Evolutionary conservation across 2,888 invertebrate species (phyloP).

Genomic region (Drosophila merina): DNA sequence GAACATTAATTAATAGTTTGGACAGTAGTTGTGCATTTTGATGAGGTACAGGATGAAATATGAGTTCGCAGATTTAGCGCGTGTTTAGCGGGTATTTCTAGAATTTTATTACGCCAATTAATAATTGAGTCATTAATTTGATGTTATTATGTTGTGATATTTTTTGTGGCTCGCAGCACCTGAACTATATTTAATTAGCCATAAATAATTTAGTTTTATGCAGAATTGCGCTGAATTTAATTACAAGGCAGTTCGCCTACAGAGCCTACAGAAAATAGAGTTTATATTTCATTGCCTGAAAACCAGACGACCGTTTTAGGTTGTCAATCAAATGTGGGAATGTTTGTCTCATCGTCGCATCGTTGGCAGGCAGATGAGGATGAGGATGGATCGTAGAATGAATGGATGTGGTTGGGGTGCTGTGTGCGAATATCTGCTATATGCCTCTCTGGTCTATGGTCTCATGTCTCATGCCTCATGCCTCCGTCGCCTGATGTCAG

Average conservation of each 20-base stretch:
- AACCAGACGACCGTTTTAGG: conserved; percentile 34
- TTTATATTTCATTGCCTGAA: conserved; percentile 18
- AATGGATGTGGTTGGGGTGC: conserved; percentile 30
- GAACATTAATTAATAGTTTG: conserved; percentile 66
- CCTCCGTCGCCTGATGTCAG: conserved; percentile 62
- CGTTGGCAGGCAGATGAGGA: conserved; percentile 44
- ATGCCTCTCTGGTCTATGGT: conserved; percentile 7
- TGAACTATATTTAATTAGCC: conserved; percentile 56
- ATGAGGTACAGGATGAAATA: conserved; percentile 42
- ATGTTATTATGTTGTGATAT: conserved; percentile 14
- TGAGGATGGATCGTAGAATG: conserved; percentile 32
- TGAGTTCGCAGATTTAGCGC: conserved; percentile 50
- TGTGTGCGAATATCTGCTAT: conserved; percentile 50
- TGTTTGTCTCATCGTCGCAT: conserved; percentile 51
- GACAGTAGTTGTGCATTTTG: conserved; percentile 23
- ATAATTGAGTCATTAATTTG: conserved; percentile 57
- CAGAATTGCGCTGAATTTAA: conserved; percentile 13
- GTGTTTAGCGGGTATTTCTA: conserved; percentile 48
- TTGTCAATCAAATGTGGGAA: conserved; percentile 59
- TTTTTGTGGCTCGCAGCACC: conserved; percentile 26
- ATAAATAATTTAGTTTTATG: conserved; percentile 44
- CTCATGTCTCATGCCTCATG: conserved; percentile 11
- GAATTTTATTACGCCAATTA: conserved; percentile 45
- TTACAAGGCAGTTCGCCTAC: conserved; percentile 7
- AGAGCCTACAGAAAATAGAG: background rate